These are phyloP conservation scores for Neocrepidodera transversa DNA, from an alignment of 2,888 invertebrate species.

Conservation along the genomic window DNA sequence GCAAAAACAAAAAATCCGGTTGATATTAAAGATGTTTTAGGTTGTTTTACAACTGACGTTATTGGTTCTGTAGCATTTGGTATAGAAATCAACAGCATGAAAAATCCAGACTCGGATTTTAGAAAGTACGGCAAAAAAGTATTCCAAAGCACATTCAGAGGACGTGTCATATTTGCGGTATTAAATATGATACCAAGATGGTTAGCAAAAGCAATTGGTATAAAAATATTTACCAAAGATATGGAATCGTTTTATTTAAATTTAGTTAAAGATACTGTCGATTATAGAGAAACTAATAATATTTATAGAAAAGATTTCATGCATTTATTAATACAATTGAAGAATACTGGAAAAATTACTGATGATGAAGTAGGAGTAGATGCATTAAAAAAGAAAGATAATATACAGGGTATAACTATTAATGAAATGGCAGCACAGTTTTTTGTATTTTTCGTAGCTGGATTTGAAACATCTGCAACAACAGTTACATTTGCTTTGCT, in stretches of 20 bases:
- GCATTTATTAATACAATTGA: slow-evolving; percentile 60
- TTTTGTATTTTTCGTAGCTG: slow-evolving; percentile 44
- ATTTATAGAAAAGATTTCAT: slow-evolving; percentile 62
- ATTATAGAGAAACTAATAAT: slow-evolving; percentile 44
- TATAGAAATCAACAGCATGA: slow-evolving; percentile 64
- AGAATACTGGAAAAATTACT: slow-evolving; percentile 48
- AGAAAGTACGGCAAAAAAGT: slow-evolving; percentile 42
- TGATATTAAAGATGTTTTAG: slow-evolving; percentile 60
- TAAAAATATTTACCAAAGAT: slow-evolving; percentile 17
- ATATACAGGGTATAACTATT: slow-evolving; percentile 8
- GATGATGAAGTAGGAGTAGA: slow-evolving; percentile 36
- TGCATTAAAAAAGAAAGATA: slow-evolving; percentile 11
- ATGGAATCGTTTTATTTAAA: slow-evolving; percentile 40
- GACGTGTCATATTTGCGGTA: background rate
- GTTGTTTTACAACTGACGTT: slow-evolving; percentile 66
- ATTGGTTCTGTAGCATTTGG: slow-evolving; percentile 67
- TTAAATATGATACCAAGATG: background rate
- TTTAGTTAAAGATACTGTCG: slow-evolving; percentile 56
- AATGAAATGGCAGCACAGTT: slow-evolving; percentile 43
- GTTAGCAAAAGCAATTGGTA: background rate
- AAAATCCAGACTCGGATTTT: slow-evolving; percentile 63
- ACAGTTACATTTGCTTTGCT: slow-evolving; percentile 45
- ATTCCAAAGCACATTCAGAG: slow-evolving; percentile 7
- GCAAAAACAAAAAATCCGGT: slow-evolving; percentile 26
- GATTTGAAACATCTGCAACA: slow-evolving; percentile 46